Base-by-base conservation (phyloP, 2,113 vertebrate species). In the Penelope pileata region DNA sequence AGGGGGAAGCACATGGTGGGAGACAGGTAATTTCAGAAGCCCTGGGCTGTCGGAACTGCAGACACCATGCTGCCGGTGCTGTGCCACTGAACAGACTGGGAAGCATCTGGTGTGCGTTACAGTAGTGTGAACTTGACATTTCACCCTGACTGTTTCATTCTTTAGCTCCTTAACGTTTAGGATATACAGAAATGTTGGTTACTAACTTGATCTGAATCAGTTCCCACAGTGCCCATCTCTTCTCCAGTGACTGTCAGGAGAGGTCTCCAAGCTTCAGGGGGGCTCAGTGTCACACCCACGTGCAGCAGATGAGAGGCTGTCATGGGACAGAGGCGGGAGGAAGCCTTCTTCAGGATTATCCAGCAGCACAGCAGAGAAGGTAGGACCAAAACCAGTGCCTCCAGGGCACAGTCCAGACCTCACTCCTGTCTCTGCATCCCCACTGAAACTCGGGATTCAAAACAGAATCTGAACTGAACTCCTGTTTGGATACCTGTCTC, bases 101-200 rank as follows among this genome's bases (percentile, higher is more conserved):
- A 92, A 93, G 79, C 75, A 90, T 54, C 91, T 93, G 75, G 60
- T 56, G 47, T 85, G 75, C 47, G 43, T 78, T 88, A 74, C 83
- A 79, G 18, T 40, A 40, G 56, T 0, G 1, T 27, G 30, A 62
- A 63, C 38, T 18, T 63, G 93, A 82, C 86, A 63, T 82, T 87
- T 85, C 54, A 62, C 70, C 75, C 30, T 42, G 38, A 10, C 12
- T n/a, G 16, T 51, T 91, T 43, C 36, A 67, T 42, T 62, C 59
- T 70, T 92, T 63, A 82, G 42, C 56, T 90, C 32, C 62, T 63
- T 81, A 26, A 73, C 0, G 1, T 50, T 76, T n/a, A 24, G 22
- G 63, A 50, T 68, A 83, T 69, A 73, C 22, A 81, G 59, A n/a
- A 69, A 69, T 12, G 24, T 51, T 24, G 38, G 36, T 36, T 29